Evolutionary conservation across 2,113 vertebrate genomes (phyloP), one percentile per base, ranked within the genome.

Genomic region (Psittacus erithacus): DNA sequence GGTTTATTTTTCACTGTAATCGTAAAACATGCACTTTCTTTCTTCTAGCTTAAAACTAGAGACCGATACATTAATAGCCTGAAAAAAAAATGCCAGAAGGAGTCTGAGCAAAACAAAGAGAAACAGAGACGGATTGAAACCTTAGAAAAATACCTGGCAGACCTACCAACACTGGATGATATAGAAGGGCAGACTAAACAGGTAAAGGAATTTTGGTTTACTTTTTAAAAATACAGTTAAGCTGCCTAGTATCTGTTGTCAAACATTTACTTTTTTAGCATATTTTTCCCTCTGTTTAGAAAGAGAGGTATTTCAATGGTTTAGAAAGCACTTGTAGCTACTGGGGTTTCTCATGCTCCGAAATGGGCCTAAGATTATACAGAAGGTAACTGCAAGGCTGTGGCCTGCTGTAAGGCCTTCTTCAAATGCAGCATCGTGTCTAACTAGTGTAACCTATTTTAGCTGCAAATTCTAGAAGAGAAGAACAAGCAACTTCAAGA

Each of bases 1-100:
- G n/a, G 29, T 41, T 52, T 84, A 8, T 85, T 92, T 96, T 73
- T 63, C 60, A 20, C 17, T 73, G 23, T 44, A 90, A 13, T 38
- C 18, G 5, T 95, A 60, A 97, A 86, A 52, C 16, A 77, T 50
- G n/a, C 78, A 13, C n/a, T 87, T 95, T 17, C 62, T 96, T 94
- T 91, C 65, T 91, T 96, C 75, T 97, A 99, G 99, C 98, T 99
- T 95, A 99, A 99, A 98, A 99, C 99, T 10, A 98, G 99, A 83
- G 99, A 99, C 92, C 98, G 99, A n/a, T 99, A 99, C 76, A 99
- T 99, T 97, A 98, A 93, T 92, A 99, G 99, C 91, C 97, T 99
- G 94, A 99, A 99, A 94, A 99, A 99, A 98, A 99, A 99, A 90
- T 99, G 98, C 82, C 99, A 99, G 94, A 98, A 99, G 35, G 99